phyloP scores from a whole-genome alignment of 1,140 invertebrate genomes.

The Chlorops oryzae region DNA sequence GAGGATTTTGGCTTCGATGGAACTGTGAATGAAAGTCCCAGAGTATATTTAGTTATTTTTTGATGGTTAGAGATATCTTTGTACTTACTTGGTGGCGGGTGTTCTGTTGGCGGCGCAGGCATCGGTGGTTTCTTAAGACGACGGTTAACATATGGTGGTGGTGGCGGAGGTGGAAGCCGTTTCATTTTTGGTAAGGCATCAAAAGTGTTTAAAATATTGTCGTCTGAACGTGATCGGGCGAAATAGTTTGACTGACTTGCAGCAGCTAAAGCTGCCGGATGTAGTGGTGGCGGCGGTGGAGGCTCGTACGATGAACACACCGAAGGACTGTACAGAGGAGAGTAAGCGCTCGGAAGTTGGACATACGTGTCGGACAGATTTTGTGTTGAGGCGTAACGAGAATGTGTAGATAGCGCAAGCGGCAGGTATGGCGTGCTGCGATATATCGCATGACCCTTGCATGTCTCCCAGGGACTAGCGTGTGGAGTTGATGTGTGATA shows the following conservation, averaged over 20 bases:
- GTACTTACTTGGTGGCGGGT: slow-evolving; percentile 43
- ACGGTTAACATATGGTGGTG: slow-evolving; percentile 51
- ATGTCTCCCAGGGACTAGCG: slow-evolving; percentile 48
- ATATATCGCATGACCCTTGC: slow-evolving; percentile 67
- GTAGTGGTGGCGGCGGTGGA: slow-evolving; percentile 49
- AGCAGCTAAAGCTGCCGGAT: slow-evolving; percentile 51
- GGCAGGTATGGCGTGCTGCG: slow-evolving; percentile 71
- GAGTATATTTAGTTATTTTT: slow-evolving; percentile 13
- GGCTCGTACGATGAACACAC: slow-evolving; percentile 53
- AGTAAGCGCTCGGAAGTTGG: slow-evolving; percentile 54
- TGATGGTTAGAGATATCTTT: too few relatives aligned
- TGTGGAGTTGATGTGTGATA: slow-evolving; percentile 24
- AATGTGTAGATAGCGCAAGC: slow-evolving; percentile 56
- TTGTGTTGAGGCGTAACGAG: slow-evolving; percentile 67
- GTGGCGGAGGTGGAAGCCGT: slow-evolving; percentile 66
- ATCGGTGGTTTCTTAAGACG: slow-evolving; percentile 43
- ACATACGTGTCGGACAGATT: slow-evolving; percentile 67
- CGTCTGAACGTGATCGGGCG: slow-evolving; percentile 65
- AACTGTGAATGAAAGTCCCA: slow-evolving; percentile 20
- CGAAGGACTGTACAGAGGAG: slow-evolving; percentile 55
- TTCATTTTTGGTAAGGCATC: slow-evolving; percentile 57
- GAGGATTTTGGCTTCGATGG: slow-evolving; percentile 29
- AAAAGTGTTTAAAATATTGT: slow-evolving; percentile 66
- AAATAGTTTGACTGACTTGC: slow-evolving; percentile 53
- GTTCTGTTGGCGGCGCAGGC: slow-evolving; percentile 41